These are phyloP conservation scores for Enteromius viviparus DNA, from an alignment of 2,797 vertebrate species.

Conservation along the genomic window DNA sequence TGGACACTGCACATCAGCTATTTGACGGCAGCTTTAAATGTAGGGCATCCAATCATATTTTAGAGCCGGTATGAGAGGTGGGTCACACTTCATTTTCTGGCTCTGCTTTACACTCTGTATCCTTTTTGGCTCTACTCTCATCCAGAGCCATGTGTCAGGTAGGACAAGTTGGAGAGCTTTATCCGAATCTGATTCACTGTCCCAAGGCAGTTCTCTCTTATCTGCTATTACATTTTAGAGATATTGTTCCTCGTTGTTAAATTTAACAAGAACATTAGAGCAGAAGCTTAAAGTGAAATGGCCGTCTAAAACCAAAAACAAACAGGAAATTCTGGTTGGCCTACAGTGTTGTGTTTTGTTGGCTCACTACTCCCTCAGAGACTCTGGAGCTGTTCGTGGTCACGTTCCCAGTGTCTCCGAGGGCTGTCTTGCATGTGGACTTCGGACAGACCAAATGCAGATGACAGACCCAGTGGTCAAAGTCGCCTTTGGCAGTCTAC, in stretches of 20 bases:
- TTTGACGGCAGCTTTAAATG: constrained; percentile 1
- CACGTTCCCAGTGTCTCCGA: constrained; percentile 43
- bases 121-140: constrained; percentile 10
- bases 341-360: constrained; percentile 20
- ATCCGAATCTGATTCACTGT: background rate
- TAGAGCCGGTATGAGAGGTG: constrained; percentile 1
- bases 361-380: constrained; percentile 19
- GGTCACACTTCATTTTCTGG: background rate
- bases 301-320: background rate
- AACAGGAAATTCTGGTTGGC: constrained; percentile 39
- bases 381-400: constrained; percentile 39
- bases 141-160: background rate
- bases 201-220: constrained; percentile 20
- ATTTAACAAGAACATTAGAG: background rate
- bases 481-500: constrained; percentile 24
- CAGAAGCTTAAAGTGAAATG: constrained; percentile 1
- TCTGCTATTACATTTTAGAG: constrained; percentile 1
- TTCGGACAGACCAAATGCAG: constrained; percentile 26
- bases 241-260: background rate
- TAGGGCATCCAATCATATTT: constrained; percentile 16
- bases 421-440: constrained; percentile 39
- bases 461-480: constrained; percentile 40
- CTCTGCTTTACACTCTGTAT: background rate
- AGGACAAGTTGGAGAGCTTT: background rate
- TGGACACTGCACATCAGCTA: no score